Evolutionary conservation across 2,888 invertebrate genomes (phyloP), one percentile per base, ranked within the genome.

Genomic region (Liposcelis brunnea): DNA sequence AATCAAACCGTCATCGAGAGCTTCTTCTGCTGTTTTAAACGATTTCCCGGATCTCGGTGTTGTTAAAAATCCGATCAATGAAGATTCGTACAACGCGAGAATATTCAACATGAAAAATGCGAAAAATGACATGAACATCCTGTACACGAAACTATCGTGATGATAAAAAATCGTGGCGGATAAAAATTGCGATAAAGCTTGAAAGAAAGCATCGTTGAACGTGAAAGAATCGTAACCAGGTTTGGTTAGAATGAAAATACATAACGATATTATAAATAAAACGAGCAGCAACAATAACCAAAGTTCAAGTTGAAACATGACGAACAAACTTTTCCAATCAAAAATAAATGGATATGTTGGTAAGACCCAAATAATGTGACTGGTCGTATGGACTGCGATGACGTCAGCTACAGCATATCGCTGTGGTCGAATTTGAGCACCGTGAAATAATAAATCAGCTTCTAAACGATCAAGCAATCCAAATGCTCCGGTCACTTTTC

Each of bases 361-460:
- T 12, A 14, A 10, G 8, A 36, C 8, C 37, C 37, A 36, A 36
- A 15, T 8, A 7, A 36, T 18, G 7, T 12, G 16, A 14, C 16
- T 18, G 8, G 12, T 7, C 15, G 12, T 15, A 14, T 36, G 37
- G 7, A 18, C 8, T 18, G 16, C 7, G 15, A 36, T 15, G 8
- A 7, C 10, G 14, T 36, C 37, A 18, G 15, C 14, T 7, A 36
- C 15, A 10, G 8, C 15, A 36, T 15, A 12, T 12, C 37, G 37
- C 16, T 8, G 15, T 10, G 12, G 14, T 7, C 15, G 16, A 15
- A 7, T 7, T 36, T 8, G 8, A 7, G 16, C 37, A 12, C 37
- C 37, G 37, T 36, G 37, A 18, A 36, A 36, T 10, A 36, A 14
- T 15, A 36, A 10, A 36, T 36, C 37, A 36, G 37, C 37, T 14